Evolutionary conservation across 2,888 invertebrate genomes (phyloP), one percentile per base, ranked within the genome.

Genomic region (Falcaria lacertinaria): DNA sequence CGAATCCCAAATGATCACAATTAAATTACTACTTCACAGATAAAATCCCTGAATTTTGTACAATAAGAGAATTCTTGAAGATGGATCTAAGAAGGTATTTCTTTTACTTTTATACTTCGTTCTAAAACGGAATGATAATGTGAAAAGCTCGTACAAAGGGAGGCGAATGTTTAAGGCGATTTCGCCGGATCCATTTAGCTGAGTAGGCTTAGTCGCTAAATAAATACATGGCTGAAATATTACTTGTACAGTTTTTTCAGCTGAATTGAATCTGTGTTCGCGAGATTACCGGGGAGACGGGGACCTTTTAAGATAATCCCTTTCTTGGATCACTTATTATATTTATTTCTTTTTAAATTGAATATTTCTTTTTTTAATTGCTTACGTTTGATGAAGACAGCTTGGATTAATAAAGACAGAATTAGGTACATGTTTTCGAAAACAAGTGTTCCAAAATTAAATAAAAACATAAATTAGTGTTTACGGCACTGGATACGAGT

Each of bases 61-160:
- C 28, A 28, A 7, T 28, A 28, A 28, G 28, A 11, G 28, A 7
- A 22, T 6, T 5, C 28, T 28, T 11, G 8, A 11, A 28, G 28
- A 28, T 28, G 28, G 28, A 28, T 28, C 28, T 28, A 28, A 28
- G 11, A 11, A 1, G 28, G 28, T 2, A 11, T 28, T 11, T 11
- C 28, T 7, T 28, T 28, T 28, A 28, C 28, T 28, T 28, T 11
- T 7, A 11, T 28, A 28, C 11, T 28, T 28, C 28, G 7, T 22
- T 35, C 19, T 17, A 45, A 52, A 44, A 52, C 41, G 41, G 39
- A 54, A 54, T 50, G 42, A 56, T 54, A 54, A 58, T 60, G 58
- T 60, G 54, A 57, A 59, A 53, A 55, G 52, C 43, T 54, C 43
- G 36, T 45, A 38, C 44, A 47, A 43, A 46, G 39, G 39, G 40